Conservation (phyloP, 2,888 invertebrate species). For the Metallyticus violacea region DNA sequence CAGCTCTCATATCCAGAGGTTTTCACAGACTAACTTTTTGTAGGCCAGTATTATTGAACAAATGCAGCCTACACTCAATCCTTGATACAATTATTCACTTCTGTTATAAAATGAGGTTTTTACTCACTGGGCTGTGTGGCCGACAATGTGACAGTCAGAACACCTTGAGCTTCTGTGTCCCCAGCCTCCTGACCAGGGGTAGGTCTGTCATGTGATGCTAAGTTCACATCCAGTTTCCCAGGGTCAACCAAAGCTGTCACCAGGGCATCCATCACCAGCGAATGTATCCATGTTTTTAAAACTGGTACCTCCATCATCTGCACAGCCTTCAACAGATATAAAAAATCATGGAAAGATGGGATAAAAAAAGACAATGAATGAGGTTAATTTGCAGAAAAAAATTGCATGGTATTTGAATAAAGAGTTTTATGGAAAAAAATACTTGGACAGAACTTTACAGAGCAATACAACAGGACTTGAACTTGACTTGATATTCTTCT, state of each 20-base stretch:
- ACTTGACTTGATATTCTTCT: too few species aligned
- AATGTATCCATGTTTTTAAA: constrained; percentile 54
- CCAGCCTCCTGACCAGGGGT: constrained; percentile 40
- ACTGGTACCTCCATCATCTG: constrained; percentile 55
- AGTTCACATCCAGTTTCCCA: constrained; percentile 44
- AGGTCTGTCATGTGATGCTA: constrained; percentile 42
- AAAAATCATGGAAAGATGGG: not conserved
- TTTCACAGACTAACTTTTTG: too few species aligned
- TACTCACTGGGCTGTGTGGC: constrained; percentile 35
- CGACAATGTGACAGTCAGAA: constrained; percentile 49
- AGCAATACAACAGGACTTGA: too few species aligned
- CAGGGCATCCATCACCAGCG: constrained; percentile 52
- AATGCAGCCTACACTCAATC: too few species aligned
- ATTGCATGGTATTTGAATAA: not conserved
- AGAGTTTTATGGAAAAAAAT: not conserved
- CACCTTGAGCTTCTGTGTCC: constrained; percentile 46
- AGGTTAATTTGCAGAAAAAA: not conserved
- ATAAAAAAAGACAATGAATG: too few species aligned
- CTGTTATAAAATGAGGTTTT: too few species aligned
- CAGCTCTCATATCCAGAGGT: too few species aligned
- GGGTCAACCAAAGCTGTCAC: constrained; percentile 49
- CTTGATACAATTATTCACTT: too few species aligned
- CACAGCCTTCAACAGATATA: constrained; percentile 40
- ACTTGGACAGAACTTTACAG: too few species aligned
- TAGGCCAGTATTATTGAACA: too few species aligned